These are phyloP conservation scores for Alca torda DNA, from an alignment of 2,797 vertebrate species.

Conservation along the genomic window DNA sequence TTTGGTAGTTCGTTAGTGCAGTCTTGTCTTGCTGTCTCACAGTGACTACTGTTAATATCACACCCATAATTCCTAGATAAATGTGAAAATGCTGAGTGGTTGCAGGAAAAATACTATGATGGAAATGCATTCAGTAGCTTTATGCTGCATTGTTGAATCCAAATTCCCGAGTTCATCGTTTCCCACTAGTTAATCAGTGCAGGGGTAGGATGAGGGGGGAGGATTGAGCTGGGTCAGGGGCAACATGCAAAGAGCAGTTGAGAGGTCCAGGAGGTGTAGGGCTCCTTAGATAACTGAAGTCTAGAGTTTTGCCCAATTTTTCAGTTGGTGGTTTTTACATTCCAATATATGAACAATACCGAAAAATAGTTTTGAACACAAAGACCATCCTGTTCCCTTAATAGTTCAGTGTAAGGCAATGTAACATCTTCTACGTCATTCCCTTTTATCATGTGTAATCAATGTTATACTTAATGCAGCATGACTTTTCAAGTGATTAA, in stretches of 20 bases:
- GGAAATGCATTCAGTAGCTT: not conserved
- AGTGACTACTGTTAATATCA: not conserved
- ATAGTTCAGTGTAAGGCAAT: slow-evolving; percentile 17
- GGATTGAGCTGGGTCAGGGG: not conserved
- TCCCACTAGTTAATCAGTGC: not conserved
- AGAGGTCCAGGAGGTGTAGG: not conserved
- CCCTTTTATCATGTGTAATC: slow-evolving; percentile 57
- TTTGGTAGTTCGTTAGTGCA: not conserved
- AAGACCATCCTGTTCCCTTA: not conserved
- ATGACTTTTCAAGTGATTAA: slow-evolving; percentile 72
- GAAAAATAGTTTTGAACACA: not conserved
- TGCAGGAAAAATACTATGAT: not conserved
- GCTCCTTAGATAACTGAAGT: not conserved
- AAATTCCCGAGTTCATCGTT: not conserved
- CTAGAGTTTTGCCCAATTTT: not conserved
- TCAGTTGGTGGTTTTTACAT: not conserved
- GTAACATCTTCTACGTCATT: not conserved
- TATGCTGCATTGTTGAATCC: not conserved
- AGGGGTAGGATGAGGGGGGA: not conserved
- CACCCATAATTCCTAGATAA: not conserved
- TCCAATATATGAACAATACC: not conserved
- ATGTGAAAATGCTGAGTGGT: not conserved
- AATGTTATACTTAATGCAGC: slow-evolving; percentile 69
- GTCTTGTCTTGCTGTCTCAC: not conserved
- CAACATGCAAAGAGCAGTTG: not conserved